These are phyloP conservation scores for Thinocorus orbignyianus DNA, from an alignment of 2,113 vertebrate genomes.

Conservation along the genomic window DNA sequence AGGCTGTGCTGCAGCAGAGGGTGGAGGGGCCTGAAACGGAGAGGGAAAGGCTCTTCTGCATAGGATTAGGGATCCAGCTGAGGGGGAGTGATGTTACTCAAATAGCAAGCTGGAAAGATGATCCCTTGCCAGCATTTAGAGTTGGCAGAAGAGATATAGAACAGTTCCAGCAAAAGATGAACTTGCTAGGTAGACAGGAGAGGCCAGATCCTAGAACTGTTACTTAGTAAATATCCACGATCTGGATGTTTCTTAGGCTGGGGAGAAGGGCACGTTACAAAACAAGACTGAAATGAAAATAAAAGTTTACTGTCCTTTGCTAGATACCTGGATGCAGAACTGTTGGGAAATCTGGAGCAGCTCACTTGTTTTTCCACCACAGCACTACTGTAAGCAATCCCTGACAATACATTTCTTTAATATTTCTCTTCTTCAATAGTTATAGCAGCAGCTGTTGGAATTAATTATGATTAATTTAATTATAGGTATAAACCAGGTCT, in stretches of 20 bases:
- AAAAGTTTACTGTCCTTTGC: background rate
- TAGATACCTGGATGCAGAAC: background rate
- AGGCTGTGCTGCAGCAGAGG: background rate
- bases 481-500: conserved; percentile 51
- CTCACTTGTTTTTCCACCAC: background rate
- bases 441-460: conserved; percentile 25
- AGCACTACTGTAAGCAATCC: background rate
- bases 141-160: background rate
- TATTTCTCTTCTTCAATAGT: conserved; percentile 17
- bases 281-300: background rate
- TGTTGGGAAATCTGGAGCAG: background rate
- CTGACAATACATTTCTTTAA: background rate
- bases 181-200: background rate
- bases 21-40: background rate
- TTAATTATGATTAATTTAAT: conserved; percentile 67
- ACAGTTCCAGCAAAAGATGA: background rate
- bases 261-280: background rate
- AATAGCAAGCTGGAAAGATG: background rate
- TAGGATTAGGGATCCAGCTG: background rate
- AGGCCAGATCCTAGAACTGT: background rate
- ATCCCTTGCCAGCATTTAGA: background rate
- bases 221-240: background rate
- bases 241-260: background rate
- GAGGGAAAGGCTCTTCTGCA: background rate
- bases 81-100: background rate